Percentiles rank a stretch among this genome's conserved stretches.
Evolutionary conservation across 1,140 invertebrate species (phyloP).

Genomic region (Lucilia sericata): DNA sequence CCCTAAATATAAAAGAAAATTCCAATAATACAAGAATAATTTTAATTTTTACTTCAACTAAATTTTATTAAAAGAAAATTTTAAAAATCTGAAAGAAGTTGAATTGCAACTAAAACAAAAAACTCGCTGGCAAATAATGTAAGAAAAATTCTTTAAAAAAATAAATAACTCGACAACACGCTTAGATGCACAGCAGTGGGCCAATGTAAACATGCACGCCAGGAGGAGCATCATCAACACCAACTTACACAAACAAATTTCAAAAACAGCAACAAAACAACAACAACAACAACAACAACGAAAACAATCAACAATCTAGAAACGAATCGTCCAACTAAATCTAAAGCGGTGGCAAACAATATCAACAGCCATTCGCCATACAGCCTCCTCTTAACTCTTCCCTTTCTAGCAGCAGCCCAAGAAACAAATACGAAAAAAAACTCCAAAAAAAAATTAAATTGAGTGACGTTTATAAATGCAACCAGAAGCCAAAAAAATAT

Average conservation of each 20-base stretch:
- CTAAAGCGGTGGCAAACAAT: not conserved
- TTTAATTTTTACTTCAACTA: too few relatives aligned
- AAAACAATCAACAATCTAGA: slow-evolving; percentile 4
- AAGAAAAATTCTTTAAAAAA: slow-evolving; percentile 14
- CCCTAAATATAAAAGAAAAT: not conserved
- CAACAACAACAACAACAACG: slow-evolving; percentile 7
- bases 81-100: too few relatives aligned
- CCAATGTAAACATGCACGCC: slow-evolving; percentile 45
- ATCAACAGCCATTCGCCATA: not conserved
- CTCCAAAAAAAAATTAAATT: not conserved
- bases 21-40: too few relatives aligned
- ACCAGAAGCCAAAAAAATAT: slow-evolving; percentile 18
- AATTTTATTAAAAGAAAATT: too few relatives aligned
- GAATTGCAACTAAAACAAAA: not conserved
- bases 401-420: not conserved
- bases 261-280: not conserved
- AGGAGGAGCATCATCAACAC: slow-evolving; percentile 35
- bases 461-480: slow-evolving; percentile 26
- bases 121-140: not conserved
- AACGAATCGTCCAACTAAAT: not conserved
- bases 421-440: not conserved
- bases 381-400: not conserved
- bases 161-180: slow-evolving; percentile 45
- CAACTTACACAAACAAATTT: slow-evolving; percentile 14
- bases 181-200: slow-evolving; percentile 42